These are phyloP conservation scores for Tenthredo livida DNA, from an alignment of 2,888 invertebrate genomes.

Conservation along the genomic window DNA sequence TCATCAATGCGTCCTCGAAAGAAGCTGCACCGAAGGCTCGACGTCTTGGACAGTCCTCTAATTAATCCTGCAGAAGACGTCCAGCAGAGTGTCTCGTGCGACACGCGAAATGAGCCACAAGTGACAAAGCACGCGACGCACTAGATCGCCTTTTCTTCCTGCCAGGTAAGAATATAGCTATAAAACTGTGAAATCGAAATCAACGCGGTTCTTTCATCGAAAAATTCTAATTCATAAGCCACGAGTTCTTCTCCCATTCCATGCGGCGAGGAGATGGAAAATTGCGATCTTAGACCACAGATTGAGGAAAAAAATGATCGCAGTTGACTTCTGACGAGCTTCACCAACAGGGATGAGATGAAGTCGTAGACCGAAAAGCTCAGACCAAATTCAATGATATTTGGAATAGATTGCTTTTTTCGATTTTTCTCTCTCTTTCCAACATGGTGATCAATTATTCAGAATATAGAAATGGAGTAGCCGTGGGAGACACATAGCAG, in stretches of 20 bases:
- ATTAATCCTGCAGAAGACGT: not conserved
- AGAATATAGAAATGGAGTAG: conserved; percentile 38
- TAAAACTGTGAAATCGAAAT: not conserved
- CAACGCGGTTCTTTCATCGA: not conserved
- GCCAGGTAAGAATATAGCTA: not conserved
- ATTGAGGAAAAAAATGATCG: not conserved
- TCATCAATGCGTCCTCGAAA: not conserved
- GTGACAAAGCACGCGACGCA: not conserved
- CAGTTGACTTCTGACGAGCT: not conserved
- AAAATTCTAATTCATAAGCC: not conserved
- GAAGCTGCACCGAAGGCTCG: not conserved
- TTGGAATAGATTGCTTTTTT: not conserved
- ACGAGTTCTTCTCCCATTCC: not conserved
- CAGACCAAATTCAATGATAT: not conserved
- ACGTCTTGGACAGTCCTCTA: not conserved
- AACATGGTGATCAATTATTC: not conserved
- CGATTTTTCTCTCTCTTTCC: too few species aligned
- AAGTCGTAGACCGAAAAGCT: not conserved
- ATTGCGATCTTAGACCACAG: not conserved
- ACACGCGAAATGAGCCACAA: conserved; percentile 4
- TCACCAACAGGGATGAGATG: not conserved
- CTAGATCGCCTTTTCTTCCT: not conserved
- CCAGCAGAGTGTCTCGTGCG: not conserved
- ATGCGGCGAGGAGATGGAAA: not conserved
- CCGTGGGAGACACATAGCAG: conserved; percentile 44